Conservation (phyloP, 2,797 vertebrate genomes). For the Melopsittacus undulatus region DNA sequence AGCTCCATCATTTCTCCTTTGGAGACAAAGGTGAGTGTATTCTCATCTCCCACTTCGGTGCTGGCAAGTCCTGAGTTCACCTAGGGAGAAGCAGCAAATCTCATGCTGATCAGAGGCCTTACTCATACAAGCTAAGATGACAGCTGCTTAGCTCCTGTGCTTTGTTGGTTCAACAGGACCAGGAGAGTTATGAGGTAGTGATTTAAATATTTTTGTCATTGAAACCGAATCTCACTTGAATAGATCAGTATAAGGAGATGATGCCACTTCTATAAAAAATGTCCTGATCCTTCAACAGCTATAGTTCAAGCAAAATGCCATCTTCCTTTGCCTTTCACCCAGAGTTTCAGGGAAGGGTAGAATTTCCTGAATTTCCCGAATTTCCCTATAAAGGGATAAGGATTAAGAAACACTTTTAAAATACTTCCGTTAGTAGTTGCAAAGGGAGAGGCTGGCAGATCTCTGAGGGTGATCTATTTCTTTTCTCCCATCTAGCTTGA, state of each 20-base stretch:
- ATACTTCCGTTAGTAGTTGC: not conserved
- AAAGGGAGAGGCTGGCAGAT: not conserved
- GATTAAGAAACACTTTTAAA: not conserved
- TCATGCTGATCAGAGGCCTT: not conserved
- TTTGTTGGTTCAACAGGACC: not conserved
- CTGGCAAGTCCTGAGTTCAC: not conserved
- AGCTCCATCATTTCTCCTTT: not conserved
- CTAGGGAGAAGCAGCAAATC: not conserved
- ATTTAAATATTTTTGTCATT: not conserved
- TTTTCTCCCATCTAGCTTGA: not conserved
- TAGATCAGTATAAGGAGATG: not conserved
- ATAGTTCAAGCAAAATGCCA: not conserved
- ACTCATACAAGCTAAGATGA: not conserved
- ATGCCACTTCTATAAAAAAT: not conserved
- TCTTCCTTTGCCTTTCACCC: not conserved
- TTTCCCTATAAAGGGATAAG: not conserved
- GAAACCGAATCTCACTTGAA: not conserved
- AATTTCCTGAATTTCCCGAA: not conserved
- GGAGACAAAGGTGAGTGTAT: not conserved
- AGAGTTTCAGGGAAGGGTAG: not conserved
- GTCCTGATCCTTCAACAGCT: not conserved
- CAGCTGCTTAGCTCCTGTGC: not conserved
- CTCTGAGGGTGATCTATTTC: not conserved
- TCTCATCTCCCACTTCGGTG: not conserved
- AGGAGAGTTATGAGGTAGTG: not conserved